phyloP scores from a whole-genome alignment of 2,888 invertebrate species.

The Caenorhabditis auriculariae region DNA sequence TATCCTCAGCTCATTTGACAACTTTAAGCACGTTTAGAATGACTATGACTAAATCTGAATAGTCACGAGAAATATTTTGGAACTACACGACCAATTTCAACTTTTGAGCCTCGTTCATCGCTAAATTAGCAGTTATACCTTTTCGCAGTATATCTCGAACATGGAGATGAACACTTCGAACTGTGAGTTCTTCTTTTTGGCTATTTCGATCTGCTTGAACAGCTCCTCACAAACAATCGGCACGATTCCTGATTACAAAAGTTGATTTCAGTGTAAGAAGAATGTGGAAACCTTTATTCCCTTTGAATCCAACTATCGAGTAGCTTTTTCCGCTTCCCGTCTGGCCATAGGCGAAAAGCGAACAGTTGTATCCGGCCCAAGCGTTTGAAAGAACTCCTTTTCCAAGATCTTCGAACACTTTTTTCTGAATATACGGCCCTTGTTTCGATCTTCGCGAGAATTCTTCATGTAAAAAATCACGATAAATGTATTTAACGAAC shows the following conservation, averaged over 20 bases:
- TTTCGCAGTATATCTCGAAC: slow-evolving; percentile 71
- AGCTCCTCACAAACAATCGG: slow-evolving; percentile 69
- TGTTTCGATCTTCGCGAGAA: neutral
- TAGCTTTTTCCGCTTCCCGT: slow-evolving; percentile 71
- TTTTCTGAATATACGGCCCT: slow-evolving; percentile 63
- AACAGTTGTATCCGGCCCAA: slow-evolving; percentile 69
- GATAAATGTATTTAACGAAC: slow-evolving; percentile 52
- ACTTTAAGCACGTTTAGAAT: too few species aligned
- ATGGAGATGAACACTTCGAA: slow-evolving; percentile 69
- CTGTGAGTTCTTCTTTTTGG: slow-evolving; percentile 62
- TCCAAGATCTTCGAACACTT: slow-evolving; percentile 69
- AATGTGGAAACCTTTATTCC: slow-evolving; percentile 65
- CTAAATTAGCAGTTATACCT: slow-evolving; percentile 61
- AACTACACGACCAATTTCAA: neutral
- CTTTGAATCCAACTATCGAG: slow-evolving; percentile 70
- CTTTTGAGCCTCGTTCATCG: neutral
- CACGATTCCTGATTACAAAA: slow-evolving; percentile 67
- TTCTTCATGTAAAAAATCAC: slow-evolving; percentile 3
- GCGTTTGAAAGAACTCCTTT: slow-evolving; percentile 69
- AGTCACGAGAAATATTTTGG: neutral
- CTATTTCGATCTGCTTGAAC: slow-evolving; percentile 67
- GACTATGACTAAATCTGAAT: neutral
- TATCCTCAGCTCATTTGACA: too few species aligned
- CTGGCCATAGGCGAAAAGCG: slow-evolving; percentile 71
- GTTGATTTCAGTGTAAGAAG: neutral